phyloP scores from a whole-genome alignment of 1,140 invertebrate species.

The Macrosteles quadrilineatus region DNA sequence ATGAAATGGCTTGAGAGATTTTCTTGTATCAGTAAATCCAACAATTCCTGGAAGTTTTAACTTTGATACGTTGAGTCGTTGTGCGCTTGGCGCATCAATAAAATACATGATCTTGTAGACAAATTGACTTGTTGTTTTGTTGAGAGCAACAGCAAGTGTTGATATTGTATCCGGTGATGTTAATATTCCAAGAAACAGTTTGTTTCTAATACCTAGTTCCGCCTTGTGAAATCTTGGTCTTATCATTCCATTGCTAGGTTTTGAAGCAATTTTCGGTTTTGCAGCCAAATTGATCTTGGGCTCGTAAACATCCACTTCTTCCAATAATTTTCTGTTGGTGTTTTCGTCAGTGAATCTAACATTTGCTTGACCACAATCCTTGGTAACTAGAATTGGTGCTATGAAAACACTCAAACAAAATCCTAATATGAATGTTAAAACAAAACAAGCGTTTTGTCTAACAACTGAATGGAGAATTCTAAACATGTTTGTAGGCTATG shows the following conservation, averaged over 20 bases:
- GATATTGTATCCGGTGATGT: constrained; percentile 71
- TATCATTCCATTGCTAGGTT: constrained; percentile 57
- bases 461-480: constrained; percentile 31
- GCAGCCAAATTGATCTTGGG: constrained; percentile 57
- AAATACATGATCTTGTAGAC: constrained; percentile 77
- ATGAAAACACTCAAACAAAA: constrained; percentile 51
- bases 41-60: constrained; percentile 68
- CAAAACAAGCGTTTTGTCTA: constrained; percentile 40
- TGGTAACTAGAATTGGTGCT: constrained; percentile 43
- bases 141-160: constrained; percentile 70
- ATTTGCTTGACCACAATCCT: constrained; percentile 38
- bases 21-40: constrained; percentile 75
- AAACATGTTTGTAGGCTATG: constrained; percentile 18
- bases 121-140: constrained; percentile 75
- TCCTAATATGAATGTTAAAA: constrained; percentile 32
- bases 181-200: constrained; percentile 83
- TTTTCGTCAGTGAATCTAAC: neutral
- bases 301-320: constrained; percentile 54
- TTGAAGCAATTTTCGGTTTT: constrained; percentile 56
- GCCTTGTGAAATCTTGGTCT: constrained; percentile 90
- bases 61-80: constrained; percentile 62
- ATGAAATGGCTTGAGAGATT: constrained; percentile 75
- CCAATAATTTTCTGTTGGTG: neutral
- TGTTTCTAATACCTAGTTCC: constrained; percentile 87
- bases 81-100: constrained; percentile 68